phyloP scores from a whole-genome alignment of 64 coral and sea anemone species.

The Pachyseris speciosa region DNA sequence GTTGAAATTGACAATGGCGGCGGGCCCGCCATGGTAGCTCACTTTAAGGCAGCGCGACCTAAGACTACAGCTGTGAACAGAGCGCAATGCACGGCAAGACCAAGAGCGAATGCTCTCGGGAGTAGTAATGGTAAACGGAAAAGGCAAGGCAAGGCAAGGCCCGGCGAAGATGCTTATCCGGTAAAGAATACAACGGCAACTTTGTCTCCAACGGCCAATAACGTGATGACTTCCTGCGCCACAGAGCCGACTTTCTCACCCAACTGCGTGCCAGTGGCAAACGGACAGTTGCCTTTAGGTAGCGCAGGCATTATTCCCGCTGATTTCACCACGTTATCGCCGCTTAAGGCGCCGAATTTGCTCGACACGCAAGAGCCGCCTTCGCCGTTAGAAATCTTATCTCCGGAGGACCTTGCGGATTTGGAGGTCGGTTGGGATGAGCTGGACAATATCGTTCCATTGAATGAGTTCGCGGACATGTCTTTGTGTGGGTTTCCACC shows the following conservation, averaged over 20 bases:
- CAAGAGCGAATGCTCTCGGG: constrained; percentile 56
- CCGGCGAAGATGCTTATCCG: constrained; percentile 52
- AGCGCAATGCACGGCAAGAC: constrained; percentile 42
- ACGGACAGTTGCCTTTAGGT: constrained; percentile 71
- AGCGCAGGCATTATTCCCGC: constrained; percentile 84
- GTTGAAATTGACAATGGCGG: constrained; percentile 22
- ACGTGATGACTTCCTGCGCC: constrained; percentile 69
- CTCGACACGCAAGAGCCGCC: constrained; percentile 60
- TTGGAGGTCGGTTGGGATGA: constrained; percentile 50
- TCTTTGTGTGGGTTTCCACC: constrained; percentile 63
- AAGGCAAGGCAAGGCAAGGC: constrained; percentile 70
- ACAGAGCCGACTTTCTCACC: constrained; percentile 82
- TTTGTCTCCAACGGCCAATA: background rate
- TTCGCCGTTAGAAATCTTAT: constrained; percentile 69
- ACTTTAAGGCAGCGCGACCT: constrained; percentile 71
- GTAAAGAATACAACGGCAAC: background rate
- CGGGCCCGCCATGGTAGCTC: constrained; percentile 65
- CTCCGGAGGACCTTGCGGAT: constrained; percentile 50
- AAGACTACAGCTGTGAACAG: constrained; percentile 41
- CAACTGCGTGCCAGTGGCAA: constrained; percentile 55
- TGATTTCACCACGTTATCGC: constrained; percentile 80
- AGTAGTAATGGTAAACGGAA: constrained; percentile 75
- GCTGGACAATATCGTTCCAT: constrained; percentile 13
- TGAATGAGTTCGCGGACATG: constrained; percentile 26
- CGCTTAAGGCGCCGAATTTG: constrained; percentile 41